phyloP scores from a whole-genome alignment of 2,888 invertebrate species.

The Microdon myrmicae region DNA sequence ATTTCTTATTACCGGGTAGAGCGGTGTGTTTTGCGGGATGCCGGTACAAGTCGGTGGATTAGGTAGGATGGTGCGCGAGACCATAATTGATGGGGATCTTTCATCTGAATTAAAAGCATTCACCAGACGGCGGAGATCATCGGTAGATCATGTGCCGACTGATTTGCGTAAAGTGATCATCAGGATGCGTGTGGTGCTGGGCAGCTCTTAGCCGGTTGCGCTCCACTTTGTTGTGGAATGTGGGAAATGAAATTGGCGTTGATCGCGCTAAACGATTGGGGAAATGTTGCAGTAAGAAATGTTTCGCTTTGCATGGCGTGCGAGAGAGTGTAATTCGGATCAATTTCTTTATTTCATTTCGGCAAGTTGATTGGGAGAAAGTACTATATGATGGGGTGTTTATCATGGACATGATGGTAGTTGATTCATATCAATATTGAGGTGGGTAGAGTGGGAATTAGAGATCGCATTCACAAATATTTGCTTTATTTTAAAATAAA shows the following conservation, averaged over 20 bases:
- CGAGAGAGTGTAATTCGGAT: too few relatives aligned
- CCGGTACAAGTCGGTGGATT: neutral
- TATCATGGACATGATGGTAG: too few relatives aligned
- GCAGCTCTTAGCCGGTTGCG: neutral
- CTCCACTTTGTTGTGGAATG: neutral
- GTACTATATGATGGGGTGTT: too few relatives aligned
- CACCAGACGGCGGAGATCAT: constrained; percentile 28
- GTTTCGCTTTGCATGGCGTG: too few relatives aligned
- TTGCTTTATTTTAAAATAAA: too few relatives aligned
- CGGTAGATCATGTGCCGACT: constrained; percentile 31
- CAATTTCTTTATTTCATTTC: too few relatives aligned
- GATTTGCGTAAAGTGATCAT: constrained; percentile 42
- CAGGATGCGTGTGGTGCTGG: constrained; percentile 4
- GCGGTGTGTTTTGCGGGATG: constrained; percentile 7
- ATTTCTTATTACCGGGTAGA: constrained; percentile 32
- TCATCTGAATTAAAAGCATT: constrained; percentile 45
- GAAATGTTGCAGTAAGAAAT: too few relatives aligned
- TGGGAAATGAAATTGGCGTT: constrained; percentile 3
- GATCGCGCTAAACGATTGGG: constrained; percentile 20
- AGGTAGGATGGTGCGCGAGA: constrained; percentile 10
- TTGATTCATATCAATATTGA: too few relatives aligned
- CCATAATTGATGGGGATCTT: constrained; percentile 44
- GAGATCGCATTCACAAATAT: too few relatives aligned
- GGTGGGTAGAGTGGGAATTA: too few relatives aligned
- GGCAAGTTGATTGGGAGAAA: too few relatives aligned